Evolutionary conservation across 2,797 vertebrate species (phyloP).

Genomic region (Diglossa cyanea): DNA sequence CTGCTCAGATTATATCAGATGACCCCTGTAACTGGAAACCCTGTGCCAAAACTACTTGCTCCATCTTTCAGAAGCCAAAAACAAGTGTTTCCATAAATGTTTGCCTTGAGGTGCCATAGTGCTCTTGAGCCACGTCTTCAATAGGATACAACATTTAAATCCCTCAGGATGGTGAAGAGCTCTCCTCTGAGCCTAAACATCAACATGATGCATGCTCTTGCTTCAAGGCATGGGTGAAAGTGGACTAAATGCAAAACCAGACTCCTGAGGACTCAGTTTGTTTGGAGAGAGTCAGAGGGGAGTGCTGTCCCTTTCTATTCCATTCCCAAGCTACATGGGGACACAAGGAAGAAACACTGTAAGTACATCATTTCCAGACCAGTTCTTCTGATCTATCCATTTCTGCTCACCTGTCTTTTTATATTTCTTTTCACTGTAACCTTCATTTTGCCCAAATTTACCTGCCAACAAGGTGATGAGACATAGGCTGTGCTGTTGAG

Average conservation of each 20-base stretch:
- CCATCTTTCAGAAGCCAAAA: background rate
- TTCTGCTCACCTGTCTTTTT: background rate
- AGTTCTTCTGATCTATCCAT: background rate
- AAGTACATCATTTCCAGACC: background rate
- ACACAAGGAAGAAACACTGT: background rate
- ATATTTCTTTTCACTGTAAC: background rate
- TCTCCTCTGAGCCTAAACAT: background rate
- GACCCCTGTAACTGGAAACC: background rate
- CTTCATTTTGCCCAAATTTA: background rate
- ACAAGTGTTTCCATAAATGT: background rate
- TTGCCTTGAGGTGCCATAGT: background rate
- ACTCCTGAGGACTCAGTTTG: background rate
- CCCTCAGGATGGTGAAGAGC: background rate
- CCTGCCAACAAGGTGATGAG: background rate
- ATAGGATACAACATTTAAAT: background rate
- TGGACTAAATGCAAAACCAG: background rate
- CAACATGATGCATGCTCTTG: rapidly evolving
- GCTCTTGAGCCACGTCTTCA: background rate
- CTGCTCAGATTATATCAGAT: background rate
- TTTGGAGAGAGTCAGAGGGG: background rate
- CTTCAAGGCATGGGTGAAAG: background rate
- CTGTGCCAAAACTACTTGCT: background rate
- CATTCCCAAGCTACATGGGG: background rate
- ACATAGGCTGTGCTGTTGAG: background rate
- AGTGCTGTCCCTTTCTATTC: background rate